A percentile compares a stretch with the other conserved stretches of the same genome.
phyloP scores from a whole-genome alignment of 1,140 invertebrate species.

The Neuroterus valhalla region DNA sequence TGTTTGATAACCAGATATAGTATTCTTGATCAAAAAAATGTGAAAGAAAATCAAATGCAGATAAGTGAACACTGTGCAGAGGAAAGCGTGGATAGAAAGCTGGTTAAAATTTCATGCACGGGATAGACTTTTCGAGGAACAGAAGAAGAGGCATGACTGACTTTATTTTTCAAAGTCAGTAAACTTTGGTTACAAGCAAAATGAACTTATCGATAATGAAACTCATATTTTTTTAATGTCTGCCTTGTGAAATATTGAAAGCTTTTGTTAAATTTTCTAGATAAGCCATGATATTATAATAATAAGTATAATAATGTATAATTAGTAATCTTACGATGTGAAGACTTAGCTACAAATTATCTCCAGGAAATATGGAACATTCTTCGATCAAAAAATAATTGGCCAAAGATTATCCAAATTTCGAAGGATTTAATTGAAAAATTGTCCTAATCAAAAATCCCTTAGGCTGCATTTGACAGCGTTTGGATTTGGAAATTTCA shows the following conservation, averaged over 20 bases:
- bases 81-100: conserved; percentile 26
- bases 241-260: conserved; percentile 6
- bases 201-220: conserved; percentile 1
- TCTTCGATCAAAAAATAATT: background rate
- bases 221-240: background rate
- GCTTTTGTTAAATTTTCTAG: conserved; percentile 5
- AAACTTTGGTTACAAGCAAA: background rate
- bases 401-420: no score
- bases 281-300: background rate
- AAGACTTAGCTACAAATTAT: background rate
- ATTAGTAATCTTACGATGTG: background rate
- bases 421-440: no score
- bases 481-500: no score
- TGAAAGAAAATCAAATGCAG: background rate
- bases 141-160: conserved; percentile 24
- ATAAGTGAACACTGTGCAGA: conserved; percentile 11
- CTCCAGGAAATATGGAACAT: conserved; percentile 10
- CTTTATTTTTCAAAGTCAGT: conserved; percentile 1
- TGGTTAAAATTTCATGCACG: conserved; percentile 7
- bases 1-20: no score
- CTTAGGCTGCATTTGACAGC: no score
- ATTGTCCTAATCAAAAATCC: no score
- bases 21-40: no score
- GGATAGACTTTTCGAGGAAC: conserved; percentile 12
- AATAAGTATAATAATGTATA: background rate